Conservation (phyloP, 2,797 vertebrate genomes). For the Lates japonicus region DNA sequence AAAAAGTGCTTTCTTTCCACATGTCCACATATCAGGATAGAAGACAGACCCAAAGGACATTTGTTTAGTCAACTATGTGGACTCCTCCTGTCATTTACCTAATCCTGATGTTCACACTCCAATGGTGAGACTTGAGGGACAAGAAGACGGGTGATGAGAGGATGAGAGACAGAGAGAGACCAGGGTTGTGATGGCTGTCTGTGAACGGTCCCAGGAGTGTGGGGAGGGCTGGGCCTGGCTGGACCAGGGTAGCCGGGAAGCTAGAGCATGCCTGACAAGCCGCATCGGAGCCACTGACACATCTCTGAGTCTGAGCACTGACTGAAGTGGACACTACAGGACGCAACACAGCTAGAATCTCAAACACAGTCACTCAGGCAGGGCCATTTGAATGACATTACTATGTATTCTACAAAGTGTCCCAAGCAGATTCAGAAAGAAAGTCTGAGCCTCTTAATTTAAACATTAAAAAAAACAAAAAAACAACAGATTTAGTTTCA, state of each 20-base stretch:
- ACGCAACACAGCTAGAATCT: constrained; percentile 71
- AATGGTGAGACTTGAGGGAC: constrained; percentile 78
- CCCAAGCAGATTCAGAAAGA: constrained; percentile 31
- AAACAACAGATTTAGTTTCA: not conserved
- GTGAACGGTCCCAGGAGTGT: constrained; percentile 77
- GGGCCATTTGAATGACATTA: constrained; percentile 63
- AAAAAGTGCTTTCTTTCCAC: constrained; percentile 30
- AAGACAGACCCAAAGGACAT: constrained; percentile 74
- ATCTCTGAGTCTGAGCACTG: constrained; percentile 73
- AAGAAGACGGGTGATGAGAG: constrained; percentile 75
- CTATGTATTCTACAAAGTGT: constrained; percentile 38
- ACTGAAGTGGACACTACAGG: constrained; percentile 79
- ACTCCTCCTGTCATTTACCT: constrained; percentile 80
- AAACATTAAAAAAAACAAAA: not conserved
- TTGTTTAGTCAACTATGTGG: constrained; percentile 69
- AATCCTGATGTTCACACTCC: constrained; percentile 82
- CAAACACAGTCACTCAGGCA: constrained; percentile 73
- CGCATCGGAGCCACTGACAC: constrained; percentile 85
- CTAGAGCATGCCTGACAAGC: constrained; percentile 85
- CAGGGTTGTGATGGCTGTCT: constrained; percentile 80
- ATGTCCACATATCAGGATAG: constrained; percentile 51
- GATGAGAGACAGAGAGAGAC: constrained; percentile 77
- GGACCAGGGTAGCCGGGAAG: constrained; percentile 73
- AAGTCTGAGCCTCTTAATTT: constrained; percentile 6
- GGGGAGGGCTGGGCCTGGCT: constrained; percentile 66